Base-by-base conservation (phyloP, 2,888 invertebrate genomes). In the Melanophora roralis region DNA sequence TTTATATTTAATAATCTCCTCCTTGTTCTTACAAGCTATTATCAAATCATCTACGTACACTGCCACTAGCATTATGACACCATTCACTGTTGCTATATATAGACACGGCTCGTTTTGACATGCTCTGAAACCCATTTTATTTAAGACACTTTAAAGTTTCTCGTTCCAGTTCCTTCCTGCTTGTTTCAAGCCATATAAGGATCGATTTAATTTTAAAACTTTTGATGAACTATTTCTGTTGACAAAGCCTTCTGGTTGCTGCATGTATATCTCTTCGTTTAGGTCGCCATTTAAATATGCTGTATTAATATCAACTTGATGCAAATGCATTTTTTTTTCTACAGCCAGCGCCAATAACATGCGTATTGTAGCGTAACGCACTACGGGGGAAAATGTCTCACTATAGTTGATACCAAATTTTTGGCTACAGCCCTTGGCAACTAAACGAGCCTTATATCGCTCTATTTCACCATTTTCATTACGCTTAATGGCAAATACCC, bases 171-270 rank as follows among this genome's bases (percentile, higher is more conserved):
- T 81, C 3, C 83, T 73, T 1, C 83, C 82, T 1, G 79, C 72
- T 47, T 85, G 85, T 45, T 83, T 84, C 9, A 85, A 64, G 1
- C 84, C 84, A 49, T 84, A 84, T 3, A 85, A 51, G 0, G 82
- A 75, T 49, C 83, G 84, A 6, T 82, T 69, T 4, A 84, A 68
- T 40, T 69, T 81, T 5, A 81, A 21, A 12, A 82, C 81, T 19
- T n/a, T n/a, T 60, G 71, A 16, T 7, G 69, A 65, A 43, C 55
- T 14, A 7, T 12, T 49, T 6, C 36, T 16, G 34, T 65, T 47
- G 8, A 47, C 47, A 49, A 74, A 83, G 9, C 51, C 21, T 49
- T 82, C 68, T 8, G 78, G 82, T 51, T 82, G 79, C 19, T 78
- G 59, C 76, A 81, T 80, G 27, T 74, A 83, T 14, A 82, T 34